Percentiles rank a stretch among this genome's conserved stretches.
phyloP scores from a whole-genome alignment of 2,797 vertebrate species.

The Gephyroberyx darwinii region DNA sequence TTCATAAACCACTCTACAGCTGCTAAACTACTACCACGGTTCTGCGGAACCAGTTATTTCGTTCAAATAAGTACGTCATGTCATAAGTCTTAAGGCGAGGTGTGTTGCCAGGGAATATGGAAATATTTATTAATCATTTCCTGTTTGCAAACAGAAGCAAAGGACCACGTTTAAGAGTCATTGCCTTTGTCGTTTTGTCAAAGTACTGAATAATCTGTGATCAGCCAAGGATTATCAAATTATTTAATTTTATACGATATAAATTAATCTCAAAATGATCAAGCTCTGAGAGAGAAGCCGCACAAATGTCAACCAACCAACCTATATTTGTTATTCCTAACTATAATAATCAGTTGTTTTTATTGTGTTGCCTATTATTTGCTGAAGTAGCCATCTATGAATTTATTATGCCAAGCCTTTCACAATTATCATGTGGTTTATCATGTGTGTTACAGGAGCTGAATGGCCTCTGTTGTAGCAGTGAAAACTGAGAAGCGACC shows the following conservation, averaged over 20 bases:
- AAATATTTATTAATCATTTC: constrained; percentile 1
- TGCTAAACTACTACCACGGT: not conserved
- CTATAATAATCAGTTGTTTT: not conserved
- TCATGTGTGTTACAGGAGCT: constrained; percentile 70
- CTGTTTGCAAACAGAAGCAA: not conserved
- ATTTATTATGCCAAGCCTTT: not conserved
- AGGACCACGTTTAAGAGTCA: not conserved
- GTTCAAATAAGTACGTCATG: not conserved
- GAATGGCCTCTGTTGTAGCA: constrained; percentile 83
- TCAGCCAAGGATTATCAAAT: not conserved
- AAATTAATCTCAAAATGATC: not conserved
- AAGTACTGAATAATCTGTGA: not conserved
- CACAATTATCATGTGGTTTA: constrained; percentile 7
- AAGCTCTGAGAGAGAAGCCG: not conserved
- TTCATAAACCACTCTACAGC: no score
- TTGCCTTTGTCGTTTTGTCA: not conserved
- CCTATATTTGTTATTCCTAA: not conserved
- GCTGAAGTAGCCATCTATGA: not conserved
- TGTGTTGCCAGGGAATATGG: constrained; percentile 11
- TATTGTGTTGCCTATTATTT: not conserved
- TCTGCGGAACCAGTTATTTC: not conserved
- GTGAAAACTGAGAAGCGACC: constrained; percentile 85
- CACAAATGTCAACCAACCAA: not conserved
- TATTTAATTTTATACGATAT: not conserved
- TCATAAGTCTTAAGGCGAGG: not conserved